A percentile compares a stretch with the other conserved stretches of the same genome.
These are phyloP conservation scores for Idaea straminata DNA, from an alignment of 2,888 invertebrate genomes.

Conservation along the genomic window DNA sequence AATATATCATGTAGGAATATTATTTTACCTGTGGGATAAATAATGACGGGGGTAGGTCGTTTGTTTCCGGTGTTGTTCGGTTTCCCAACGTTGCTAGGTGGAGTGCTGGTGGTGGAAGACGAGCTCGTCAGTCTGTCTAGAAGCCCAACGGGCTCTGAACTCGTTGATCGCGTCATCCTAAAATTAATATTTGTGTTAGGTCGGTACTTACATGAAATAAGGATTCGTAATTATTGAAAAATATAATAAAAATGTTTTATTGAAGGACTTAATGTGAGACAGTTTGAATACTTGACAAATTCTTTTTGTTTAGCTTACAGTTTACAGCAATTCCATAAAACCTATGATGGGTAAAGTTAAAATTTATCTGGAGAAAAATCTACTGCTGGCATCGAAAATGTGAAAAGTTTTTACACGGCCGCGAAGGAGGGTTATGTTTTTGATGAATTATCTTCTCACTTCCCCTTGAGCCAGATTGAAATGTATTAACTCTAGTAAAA, in stretches of 20 bases:
- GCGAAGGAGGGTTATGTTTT: not conserved
- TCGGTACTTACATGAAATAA: not conserved
- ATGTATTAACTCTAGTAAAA: not conserved
- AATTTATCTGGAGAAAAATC: not conserved
- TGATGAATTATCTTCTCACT: not conserved
- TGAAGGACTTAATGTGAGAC: not conserved
- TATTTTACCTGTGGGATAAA: constrained; percentile 52
- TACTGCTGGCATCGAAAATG: not conserved
- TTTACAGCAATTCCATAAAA: not conserved
- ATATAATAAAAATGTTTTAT: not conserved
- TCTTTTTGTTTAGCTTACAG: not conserved
- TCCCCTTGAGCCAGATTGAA: not conserved
- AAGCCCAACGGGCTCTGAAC: constrained; percentile 45
- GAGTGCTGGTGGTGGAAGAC: constrained; percentile 39
- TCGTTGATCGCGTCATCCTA: constrained; percentile 54
- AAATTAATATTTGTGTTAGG: not conserved
- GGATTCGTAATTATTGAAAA: not conserved
- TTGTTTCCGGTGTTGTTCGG: constrained; percentile 79
- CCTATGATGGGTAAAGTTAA: not conserved
- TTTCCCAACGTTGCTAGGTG: constrained; percentile 52
- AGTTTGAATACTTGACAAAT: not conserved
- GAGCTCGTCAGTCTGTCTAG: constrained; percentile 54
- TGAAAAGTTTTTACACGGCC: not conserved
- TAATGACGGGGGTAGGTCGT: constrained; percentile 84
- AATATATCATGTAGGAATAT: too few species aligned